phyloP scores from a whole-genome alignment of 2,888 invertebrate genomes.

The Thecocarcelia acutangulata region DNA sequence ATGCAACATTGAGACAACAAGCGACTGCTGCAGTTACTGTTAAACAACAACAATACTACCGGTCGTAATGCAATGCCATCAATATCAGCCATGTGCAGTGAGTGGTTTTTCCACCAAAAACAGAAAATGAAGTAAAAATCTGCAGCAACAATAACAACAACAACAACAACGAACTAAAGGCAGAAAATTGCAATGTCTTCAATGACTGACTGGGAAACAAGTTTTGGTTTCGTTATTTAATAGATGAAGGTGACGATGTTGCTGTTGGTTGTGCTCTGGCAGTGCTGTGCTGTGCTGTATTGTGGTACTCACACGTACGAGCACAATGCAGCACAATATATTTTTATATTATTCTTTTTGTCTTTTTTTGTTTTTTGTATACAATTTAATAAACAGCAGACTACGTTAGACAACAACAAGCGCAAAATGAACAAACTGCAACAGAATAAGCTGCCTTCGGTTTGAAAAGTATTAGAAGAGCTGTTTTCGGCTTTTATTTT shows the following conservation, averaged over 20 bases:
- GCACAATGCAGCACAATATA: conserved; percentile 13
- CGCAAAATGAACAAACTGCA: conserved; percentile 34
- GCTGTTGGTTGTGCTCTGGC: too few species aligned
- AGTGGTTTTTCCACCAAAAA: conserved; percentile 62
- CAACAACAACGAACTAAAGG: conserved; percentile 21
- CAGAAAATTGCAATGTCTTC: conserved; percentile 61
- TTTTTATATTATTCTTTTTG: not conserved
- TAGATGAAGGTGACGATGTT: conserved; percentile 41
- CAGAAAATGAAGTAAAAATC: conserved; percentile 26
- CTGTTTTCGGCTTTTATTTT: conserved; percentile 3
- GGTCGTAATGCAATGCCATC: conserved; percentile 36
- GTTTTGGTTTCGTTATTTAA: conserved; percentile 64
- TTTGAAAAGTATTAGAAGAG: conserved; percentile 62
- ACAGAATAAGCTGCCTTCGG: conserved; percentile 23
- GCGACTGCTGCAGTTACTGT: conserved; percentile 15
- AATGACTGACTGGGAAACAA: conserved; percentile 60
- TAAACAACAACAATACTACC: conserved; percentile 30
- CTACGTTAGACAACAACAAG: conserved; percentile 65
- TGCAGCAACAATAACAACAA: not conserved
- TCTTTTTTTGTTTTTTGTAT: conserved; percentile 11
- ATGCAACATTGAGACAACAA: conserved; percentile 36
- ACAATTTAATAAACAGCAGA: conserved; percentile 23
- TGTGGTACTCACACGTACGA: conserved; percentile 5
- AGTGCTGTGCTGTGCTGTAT: not conserved
- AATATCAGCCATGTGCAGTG: conserved; percentile 53